Evolutionary conservation across 2,888 invertebrate genomes (phyloP), one percentile per base, ranked within the genome.

Genomic region (Agelastica alni): DNA sequence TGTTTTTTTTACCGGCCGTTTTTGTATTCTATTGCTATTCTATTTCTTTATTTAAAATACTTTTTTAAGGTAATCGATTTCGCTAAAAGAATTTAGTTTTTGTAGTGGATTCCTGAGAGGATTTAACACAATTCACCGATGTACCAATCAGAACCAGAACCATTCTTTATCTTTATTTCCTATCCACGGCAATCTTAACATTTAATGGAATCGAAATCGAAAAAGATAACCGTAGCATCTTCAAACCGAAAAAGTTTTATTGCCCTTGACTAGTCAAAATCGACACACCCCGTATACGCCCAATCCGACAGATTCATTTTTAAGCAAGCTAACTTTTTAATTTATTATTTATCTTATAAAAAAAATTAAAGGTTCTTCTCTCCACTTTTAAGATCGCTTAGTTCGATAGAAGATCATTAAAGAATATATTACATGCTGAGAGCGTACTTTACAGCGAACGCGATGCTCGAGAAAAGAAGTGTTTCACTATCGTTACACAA

Each of bases 391-490:
- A 75, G 75, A 75, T 75, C 68, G 66, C 71, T 65, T 61, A 65
- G 64, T 44, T 67, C 63, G 75, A 75, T 75, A 75, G 71, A 70
- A 68, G 70, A 74, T 73, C 75, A 75, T 75, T 75, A 75, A 74
- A 75, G 75, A 74, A 75, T 73, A 72, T 75, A 74, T 74, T 74
- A 73, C 73, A 72, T 70, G 70, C 71, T 72, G 69, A 67, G 71
- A 71, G 69, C 74, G 73, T 74, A 74, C 72, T 69, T 73, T 69
- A 68, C 71, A 60, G 62, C 62, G 61, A 63, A 61, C 61, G 63
- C 62, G 60, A 56, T 47, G 48, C 56, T 53, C 53, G 46, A 44
- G 55, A 54, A 60, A 64, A 62, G 60, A 65, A 67, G 60, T 68
- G 66, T 64, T 62, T 65, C 63, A 67, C 62, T 65, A 60, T 59